Evolutionary conservation across 2,888 invertebrate species (phyloP).

Genomic region (Brenthis hecate): DNA sequence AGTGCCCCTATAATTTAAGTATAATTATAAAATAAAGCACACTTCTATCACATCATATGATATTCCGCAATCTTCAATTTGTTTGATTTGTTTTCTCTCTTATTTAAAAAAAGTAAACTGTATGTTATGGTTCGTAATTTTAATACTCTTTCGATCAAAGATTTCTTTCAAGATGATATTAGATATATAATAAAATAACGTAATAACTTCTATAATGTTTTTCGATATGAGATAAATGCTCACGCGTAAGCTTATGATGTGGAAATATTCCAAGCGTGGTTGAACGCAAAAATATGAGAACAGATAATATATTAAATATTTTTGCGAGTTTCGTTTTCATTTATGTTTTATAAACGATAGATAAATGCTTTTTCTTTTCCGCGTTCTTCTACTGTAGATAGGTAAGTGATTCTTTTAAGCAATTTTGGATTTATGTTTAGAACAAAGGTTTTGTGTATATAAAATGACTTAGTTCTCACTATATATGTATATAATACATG

Average conservation of each 20-base stretch:
- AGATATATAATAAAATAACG: no score
- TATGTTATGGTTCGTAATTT: neutral
- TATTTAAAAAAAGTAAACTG: neutral
- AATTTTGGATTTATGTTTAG: no score
- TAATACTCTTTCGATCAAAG: constrained; percentile 7
- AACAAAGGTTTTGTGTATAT: no score
- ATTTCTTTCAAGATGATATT: neutral
- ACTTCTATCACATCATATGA: neutral
- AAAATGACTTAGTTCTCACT: no score
- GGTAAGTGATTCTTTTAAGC: no score
- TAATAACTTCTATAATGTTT: neutral
- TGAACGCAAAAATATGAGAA: neutral
- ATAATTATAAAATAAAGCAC: neutral
- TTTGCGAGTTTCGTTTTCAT: neutral
- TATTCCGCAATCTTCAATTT: neutral
- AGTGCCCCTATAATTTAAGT: no score
- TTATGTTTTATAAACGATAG: constrained; percentile 7
- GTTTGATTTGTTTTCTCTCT: neutral
- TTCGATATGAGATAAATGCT: constrained; percentile 10
- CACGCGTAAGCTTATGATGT: neutral
- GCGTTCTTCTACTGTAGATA: no score
- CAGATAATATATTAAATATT: constrained; percentile 4
- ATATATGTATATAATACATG: no score
- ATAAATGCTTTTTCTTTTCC: no score
- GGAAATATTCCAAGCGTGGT: neutral